phyloP scores from a whole-genome alignment of 2,888 invertebrate genomes.

The Strigamia transsilvanica region DNA sequence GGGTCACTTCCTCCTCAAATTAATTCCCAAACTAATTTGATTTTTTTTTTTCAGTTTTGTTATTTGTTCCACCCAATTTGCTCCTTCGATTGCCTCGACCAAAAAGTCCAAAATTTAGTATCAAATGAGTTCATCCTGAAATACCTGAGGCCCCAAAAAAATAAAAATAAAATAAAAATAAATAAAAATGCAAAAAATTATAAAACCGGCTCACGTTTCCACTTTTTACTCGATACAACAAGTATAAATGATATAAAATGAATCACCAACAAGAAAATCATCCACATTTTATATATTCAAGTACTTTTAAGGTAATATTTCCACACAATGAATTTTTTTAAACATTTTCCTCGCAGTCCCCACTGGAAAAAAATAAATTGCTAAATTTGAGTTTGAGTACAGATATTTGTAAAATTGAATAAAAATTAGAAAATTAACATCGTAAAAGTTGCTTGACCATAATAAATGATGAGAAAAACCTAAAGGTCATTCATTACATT shows the following conservation, averaged over 20 bases:
- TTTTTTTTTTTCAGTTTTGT: no score
- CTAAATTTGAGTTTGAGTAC: no score
- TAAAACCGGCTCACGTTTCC: slow-evolving; percentile 15
- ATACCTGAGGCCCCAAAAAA: not conserved
- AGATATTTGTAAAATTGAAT: no score
- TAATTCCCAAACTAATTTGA: slow-evolving; percentile 3
- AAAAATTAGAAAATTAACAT: no score
- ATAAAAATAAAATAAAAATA: not conserved
- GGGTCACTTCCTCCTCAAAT: slow-evolving; percentile 31
- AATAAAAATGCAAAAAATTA: not conserved
- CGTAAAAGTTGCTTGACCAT: no score
- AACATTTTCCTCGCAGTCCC: not conserved
- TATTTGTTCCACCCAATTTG: slow-evolving; percentile 23
- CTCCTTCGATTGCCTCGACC: not conserved
- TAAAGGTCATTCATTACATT: slow-evolving; percentile 1
- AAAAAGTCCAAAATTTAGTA: not conserved
- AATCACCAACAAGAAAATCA: not conserved
- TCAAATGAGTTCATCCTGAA: slow-evolving; percentile 19
- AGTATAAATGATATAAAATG: slow-evolving; percentile 29
- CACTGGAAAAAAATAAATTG: no score
- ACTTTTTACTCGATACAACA: slow-evolving; percentile 12
- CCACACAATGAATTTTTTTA: not conserved
- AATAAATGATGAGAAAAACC: no score
- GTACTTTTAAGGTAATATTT: not conserved
- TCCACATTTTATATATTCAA: slow-evolving; percentile 4